Percentiles rank a stretch among this genome's conserved stretches.
Evolutionary conservation across 2,888 invertebrate genomes (phyloP).

Genomic region (Mesorhabditis sp.): DNA sequence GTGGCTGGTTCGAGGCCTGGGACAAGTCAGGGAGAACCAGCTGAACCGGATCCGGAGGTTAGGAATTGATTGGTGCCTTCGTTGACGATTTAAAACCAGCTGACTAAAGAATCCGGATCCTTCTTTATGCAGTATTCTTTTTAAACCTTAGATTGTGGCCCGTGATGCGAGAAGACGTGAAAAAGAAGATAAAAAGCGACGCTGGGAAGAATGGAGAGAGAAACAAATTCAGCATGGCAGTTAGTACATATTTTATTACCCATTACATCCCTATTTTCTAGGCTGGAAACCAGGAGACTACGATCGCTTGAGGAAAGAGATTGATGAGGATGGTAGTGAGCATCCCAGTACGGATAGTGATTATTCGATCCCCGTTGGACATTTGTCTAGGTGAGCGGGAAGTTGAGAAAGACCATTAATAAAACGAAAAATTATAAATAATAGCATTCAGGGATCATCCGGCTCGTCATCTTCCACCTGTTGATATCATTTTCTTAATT

Average conservation of each 20-base stretch:
- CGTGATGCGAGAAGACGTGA: neutral
- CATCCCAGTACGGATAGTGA: neutral
- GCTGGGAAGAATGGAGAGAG: neutral
- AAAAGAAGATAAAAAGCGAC: neutral
- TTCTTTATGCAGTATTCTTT: too few species aligned
- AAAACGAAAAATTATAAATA: constrained; percentile 13
- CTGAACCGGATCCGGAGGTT: too few species aligned
- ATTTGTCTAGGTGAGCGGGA: neutral
- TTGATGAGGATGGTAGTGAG: neutral
- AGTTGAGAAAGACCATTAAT: neutral
- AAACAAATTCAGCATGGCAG: neutral
- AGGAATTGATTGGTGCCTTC: too few species aligned
- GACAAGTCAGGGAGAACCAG: too few species aligned
- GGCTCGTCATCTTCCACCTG: constrained; percentile 44
- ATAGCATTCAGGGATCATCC: constrained; percentile 32
- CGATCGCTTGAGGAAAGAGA: constrained; percentile 2
- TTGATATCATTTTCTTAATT: constrained; percentile 50
- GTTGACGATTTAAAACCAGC: too few species aligned
- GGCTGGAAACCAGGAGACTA: constrained; percentile 3
- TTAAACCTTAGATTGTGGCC: too few species aligned
- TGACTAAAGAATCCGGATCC: too few species aligned
- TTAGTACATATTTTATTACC: neutral
- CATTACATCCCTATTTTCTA: neutral
- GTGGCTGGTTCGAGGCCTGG: too few species aligned
- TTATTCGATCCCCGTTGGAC: constrained; percentile 5